Evolutionary conservation across 2,113 vertebrate species (phyloP).

Genomic region (Stigmatopora nigra): DNA sequence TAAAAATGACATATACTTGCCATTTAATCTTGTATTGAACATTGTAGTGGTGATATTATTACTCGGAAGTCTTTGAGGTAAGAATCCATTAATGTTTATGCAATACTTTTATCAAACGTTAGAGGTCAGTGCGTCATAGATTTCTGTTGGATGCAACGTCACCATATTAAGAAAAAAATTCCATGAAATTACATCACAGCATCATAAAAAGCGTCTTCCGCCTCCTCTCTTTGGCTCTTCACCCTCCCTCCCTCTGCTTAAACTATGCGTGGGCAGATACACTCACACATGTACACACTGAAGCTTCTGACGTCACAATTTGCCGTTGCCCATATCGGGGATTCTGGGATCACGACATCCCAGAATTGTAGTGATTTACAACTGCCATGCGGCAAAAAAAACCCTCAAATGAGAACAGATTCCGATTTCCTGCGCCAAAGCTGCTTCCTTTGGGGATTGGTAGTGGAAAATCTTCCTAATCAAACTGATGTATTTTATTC

Average conservation of each 20-base stretch:
- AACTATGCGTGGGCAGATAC: constrained; percentile 43
- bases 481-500: neutral
- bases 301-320: constrained; percentile 46
- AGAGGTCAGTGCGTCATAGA: constrained; percentile 37
- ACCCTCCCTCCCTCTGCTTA: constrained; percentile 20
- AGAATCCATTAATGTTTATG: neutral
- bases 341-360: constrained; percentile 36
- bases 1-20: no score
- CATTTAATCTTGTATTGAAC: neutral
- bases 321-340: constrained; percentile 36
- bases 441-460: neutral
- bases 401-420: neutral
- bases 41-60: neutral
- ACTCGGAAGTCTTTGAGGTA: neutral
- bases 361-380: constrained; percentile 17
- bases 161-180: constrained; percentile 9
- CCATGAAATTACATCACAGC: constrained; percentile 58
- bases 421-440: constrained; percentile 1
- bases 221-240: constrained; percentile 18
- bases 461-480: neutral
- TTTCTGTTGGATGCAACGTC: constrained; percentile 20
- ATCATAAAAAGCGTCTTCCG: constrained; percentile 31
- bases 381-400: constrained; percentile 11
- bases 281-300: constrained; percentile 18
- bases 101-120: constrained; percentile 19